Evolutionary conservation across 92 coral and sea anemone species (phyloP), one percentile per base, ranked within the genome.

Genomic region (Palythoa caribaeorum): DNA sequence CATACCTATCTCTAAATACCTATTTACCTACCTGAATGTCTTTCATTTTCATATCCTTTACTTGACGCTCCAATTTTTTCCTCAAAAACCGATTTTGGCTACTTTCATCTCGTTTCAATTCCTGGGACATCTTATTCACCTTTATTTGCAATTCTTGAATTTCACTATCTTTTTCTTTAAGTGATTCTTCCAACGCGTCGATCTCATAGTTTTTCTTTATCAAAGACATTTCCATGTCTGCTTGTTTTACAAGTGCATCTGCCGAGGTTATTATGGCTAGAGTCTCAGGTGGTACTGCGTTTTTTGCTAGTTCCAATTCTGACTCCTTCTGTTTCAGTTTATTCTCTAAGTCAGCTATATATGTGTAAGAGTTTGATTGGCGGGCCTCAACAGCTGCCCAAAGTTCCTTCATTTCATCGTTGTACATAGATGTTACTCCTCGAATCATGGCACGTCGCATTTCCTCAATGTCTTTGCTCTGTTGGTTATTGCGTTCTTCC

Each of bases 301-400:
- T 15, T n/a, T 16, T 81, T 13, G 21, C 44, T 12, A 20, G 12
- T 10, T 66, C 76, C 9, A 66, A 21, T 16, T 81, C 60, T 17
- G 11, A 14, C 1, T 66, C 44, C 21, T 66, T 20, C 59, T 44
- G 7, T 20, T 65, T 48, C 17, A 81, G 76, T 66, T 68, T 66
- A 21, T 48, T 12, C 71, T 81, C 76, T 1, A 81, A 55, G 76
- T 81, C 76, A 1, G 59, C 12, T 44, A 66, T 81, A 48, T 65
- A 81, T 15, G 62, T 81, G 76, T 81, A 66, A 10, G 57, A 66
- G 75, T 81, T 81, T 21, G 86, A 47, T 47, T 81, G 86, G 8
- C 86, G 76, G 35, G 44, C 59, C 1, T 81, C 83, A 19, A 54
- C 19, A 38, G 63, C 47, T 5, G 37, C 15, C 83, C 83, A 77